These are phyloP conservation scores for Phaethornis superciliosus DNA, from an alignment of 2,113 vertebrate species.

Conservation along the genomic window DNA sequence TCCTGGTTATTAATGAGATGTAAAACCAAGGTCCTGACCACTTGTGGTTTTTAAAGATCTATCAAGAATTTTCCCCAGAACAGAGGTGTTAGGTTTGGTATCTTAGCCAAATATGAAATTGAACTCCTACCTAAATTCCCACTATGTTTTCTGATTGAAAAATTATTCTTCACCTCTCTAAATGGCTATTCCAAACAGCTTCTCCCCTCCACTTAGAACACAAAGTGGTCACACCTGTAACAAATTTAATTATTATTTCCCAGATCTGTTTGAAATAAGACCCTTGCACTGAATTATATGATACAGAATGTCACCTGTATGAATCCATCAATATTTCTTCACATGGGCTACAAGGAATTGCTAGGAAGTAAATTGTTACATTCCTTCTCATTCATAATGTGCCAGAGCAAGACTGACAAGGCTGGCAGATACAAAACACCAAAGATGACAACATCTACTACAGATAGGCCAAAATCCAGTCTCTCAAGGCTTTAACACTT, in stretches of 20 bases:
- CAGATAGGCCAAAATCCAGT: not conserved
- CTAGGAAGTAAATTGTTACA: not conserved
- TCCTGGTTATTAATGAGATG: conserved; percentile 13
- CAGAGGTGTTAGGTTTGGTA: not conserved
- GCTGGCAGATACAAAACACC: not conserved
- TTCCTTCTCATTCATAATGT: not conserved
- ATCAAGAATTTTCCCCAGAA: conserved; percentile 12
- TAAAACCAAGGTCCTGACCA: conserved; percentile 31
- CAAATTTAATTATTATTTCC: not conserved
- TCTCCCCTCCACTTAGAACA: not conserved
- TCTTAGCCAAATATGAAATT: not conserved
- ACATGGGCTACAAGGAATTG: not conserved
- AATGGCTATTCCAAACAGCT: not conserved
- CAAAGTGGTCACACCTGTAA: not conserved
- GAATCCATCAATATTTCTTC: not conserved
- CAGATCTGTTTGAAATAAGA: not conserved
- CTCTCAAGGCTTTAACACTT: not conserved
- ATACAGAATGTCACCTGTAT: not conserved
- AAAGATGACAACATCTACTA: not conserved
- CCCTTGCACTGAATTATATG: not conserved
- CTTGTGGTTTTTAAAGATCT: conserved; percentile 10
- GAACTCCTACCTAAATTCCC: not conserved
- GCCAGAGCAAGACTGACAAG: not conserved
- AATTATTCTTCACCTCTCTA: not conserved
- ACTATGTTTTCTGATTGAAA: not conserved